Evolutionary conservation across 37 sponge, comb jelly and placozoan species (phyloP), one percentile per base, ranked within the genome.

Genomic region (Eunapius fragilis): DNA sequence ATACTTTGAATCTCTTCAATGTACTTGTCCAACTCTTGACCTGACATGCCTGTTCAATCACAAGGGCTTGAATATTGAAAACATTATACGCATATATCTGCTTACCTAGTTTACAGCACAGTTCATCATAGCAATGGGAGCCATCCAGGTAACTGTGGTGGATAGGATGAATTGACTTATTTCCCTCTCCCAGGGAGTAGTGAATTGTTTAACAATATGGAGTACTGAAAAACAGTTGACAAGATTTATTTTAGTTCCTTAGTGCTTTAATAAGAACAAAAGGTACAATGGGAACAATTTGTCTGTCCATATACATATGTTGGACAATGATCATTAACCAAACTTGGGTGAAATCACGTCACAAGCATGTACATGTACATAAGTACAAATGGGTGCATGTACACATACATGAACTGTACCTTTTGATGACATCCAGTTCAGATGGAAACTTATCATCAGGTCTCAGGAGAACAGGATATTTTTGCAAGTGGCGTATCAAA

Each of bases 71-170:
- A 9, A 11, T 1, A 58, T 10, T 58, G 58, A 19, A 9, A 32
- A 13, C 1, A 72, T n/a, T n/a, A n/a, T n/a, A n/a, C n/a, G n/a
- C n/a, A n/a, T n/a, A n/a, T n/a, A n/a, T n/a, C n/a, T n/a, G n/a
- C n/a, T 79, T 41, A 93, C 93, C 83, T 49, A 82, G 31, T 13
- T 69, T 75, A 79, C 95, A 92, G 84, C 95, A 95, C 25, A 95
- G 89, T 70, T 95, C 92, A 91, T 95, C 95, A 76, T 67, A 91
- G 69, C 86, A 81, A 36, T 85, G 82, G 22, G 75, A 50, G 68
- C 95, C 90, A 87, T 85, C 83, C 75, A 94, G 31, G 25, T 81
- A 87, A 71, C 94, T 88, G 73, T 38, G 45, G 50, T 17, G 14
- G 58, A 58, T 58, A 17, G 58, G 19, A 58, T 41, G 41, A 3